A percentile compares a stretch with the other conserved stretches of the same genome.
These are phyloP conservation scores for Thamnaconus septentrionalis DNA, from an alignment of 2,113 vertebrate genomes.

Conservation along the genomic window DNA sequence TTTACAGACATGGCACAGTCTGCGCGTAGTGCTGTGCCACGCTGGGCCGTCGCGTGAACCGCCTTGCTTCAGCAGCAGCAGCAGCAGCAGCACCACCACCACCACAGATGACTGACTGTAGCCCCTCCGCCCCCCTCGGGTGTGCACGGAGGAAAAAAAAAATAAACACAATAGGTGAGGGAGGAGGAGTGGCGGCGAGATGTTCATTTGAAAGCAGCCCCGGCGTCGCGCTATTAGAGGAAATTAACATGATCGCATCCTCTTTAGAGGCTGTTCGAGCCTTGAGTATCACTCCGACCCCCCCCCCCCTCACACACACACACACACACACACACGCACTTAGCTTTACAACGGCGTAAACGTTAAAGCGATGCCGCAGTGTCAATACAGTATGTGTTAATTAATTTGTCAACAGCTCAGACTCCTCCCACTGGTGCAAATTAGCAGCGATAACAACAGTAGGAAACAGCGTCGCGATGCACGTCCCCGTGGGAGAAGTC, in stretches of 20 bases:
- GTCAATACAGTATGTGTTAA: neutral
- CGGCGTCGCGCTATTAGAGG: too few species aligned
- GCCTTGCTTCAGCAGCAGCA: constrained; percentile 18
- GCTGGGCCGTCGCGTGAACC: constrained; percentile 52
- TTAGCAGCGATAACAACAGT: neutral
- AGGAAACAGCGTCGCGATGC: too few species aligned
- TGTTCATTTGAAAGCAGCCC: neutral
- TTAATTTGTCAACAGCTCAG: too few species aligned
- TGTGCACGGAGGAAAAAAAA: too few species aligned
- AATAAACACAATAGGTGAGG: too few species aligned
- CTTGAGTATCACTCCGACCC: too few species aligned
- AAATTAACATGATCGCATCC: too few species aligned
- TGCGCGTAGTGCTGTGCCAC: constrained; percentile 57
- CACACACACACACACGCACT: neutral
- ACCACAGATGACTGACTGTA: constrained; percentile 5
- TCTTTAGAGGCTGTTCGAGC: too few species aligned
- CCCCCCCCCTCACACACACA: too few species aligned
- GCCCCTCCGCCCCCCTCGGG: too few species aligned
- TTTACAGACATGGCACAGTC: constrained; percentile 74
- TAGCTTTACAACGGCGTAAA: neutral
- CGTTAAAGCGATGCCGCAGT: neutral
- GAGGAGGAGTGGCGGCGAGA: neutral
- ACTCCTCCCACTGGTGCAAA: too few species aligned
- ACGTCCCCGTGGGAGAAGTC: too few species aligned
- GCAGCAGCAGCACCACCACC: constrained; percentile 6